A percentile compares a stretch with the other conserved stretches of the same genome.
Conservation (phyloP, 2,797 vertebrate species). For the Propithecus perrieri region DNA sequence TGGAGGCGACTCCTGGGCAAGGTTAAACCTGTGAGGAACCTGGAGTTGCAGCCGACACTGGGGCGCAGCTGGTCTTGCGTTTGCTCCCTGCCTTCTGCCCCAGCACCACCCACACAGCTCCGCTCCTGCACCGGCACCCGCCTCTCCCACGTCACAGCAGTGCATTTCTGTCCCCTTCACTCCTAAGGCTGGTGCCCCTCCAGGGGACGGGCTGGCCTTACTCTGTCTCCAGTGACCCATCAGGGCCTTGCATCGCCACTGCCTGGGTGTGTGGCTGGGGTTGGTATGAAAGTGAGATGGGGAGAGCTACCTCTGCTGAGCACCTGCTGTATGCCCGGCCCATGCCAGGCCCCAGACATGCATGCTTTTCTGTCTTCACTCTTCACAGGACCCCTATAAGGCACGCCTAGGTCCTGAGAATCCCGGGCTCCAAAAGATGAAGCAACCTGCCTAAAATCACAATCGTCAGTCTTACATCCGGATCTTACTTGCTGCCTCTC, state of each 20-base stretch:
- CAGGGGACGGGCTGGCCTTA: not conserved
- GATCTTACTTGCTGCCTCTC: not conserved
- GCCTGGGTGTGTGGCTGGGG: not conserved
- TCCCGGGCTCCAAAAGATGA: not conserved
- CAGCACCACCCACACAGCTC: not conserved
- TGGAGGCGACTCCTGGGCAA: not conserved
- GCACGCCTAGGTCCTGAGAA: not conserved
- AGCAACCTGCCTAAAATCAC: not conserved
- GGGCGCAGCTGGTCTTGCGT: not conserved
- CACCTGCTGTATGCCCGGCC: not conserved
- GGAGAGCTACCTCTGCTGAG: not conserved
- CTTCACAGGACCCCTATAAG: not conserved
- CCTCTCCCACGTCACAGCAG: not conserved
- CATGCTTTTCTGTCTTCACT: not conserved
- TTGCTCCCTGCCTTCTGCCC: not conserved
- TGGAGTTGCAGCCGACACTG: not conserved
- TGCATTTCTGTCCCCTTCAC: not conserved
- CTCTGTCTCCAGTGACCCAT: not conserved
- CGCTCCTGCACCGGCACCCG: not conserved
- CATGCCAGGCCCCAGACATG: no score
- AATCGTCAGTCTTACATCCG: not conserved
- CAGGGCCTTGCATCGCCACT: not conserved
- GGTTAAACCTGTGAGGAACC: not conserved
- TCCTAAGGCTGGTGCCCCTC: not conserved
- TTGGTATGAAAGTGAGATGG: not conserved